A percentile compares a stretch with the other conserved stretches of the same genome.
phyloP scores from a whole-genome alignment of 2,888 invertebrate species.

The Noctua fimbriata region DNA sequence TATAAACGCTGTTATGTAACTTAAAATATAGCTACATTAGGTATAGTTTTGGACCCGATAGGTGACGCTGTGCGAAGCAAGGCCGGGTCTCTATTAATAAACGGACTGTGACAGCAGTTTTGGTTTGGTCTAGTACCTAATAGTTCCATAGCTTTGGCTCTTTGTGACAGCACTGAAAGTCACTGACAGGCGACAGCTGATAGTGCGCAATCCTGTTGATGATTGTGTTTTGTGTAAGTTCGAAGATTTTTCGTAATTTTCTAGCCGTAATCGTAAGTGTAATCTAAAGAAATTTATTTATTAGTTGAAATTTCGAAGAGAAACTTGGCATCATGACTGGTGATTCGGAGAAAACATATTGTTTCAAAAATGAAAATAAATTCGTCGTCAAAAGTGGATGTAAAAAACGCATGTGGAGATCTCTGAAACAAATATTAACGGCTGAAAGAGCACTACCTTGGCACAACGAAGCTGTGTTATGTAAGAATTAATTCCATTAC shows the following conservation, averaged over 20 bases:
- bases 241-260: background rate
- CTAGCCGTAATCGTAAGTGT: background rate
- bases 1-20: too few species aligned
- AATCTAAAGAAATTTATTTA: background rate
- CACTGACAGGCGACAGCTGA: background rate
- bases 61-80: too few species aligned
- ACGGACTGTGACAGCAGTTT: background rate
- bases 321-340: constrained; percentile 74
- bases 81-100: too few species aligned
- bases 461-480: constrained; percentile 94
- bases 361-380: constrained; percentile 88
- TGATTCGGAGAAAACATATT: constrained; percentile 80
- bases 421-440: constrained; percentile 96
- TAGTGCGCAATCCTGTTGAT: background rate
- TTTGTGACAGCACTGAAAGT: background rate
- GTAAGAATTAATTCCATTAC: constrained; percentile 83
- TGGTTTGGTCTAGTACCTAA: background rate
- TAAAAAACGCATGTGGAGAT: constrained; percentile 96
- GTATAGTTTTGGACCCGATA: too few species aligned
- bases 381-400: constrained; percentile 90
- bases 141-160: background rate
- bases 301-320: background rate
- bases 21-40: too few species aligned
- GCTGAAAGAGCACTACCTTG: constrained; percentile 95
- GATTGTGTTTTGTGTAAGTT: background rate